These are phyloP conservation scores for Lasioglossum zephyrum DNA, from an alignment of 2,888 invertebrate species.

Conservation along the genomic window DNA sequence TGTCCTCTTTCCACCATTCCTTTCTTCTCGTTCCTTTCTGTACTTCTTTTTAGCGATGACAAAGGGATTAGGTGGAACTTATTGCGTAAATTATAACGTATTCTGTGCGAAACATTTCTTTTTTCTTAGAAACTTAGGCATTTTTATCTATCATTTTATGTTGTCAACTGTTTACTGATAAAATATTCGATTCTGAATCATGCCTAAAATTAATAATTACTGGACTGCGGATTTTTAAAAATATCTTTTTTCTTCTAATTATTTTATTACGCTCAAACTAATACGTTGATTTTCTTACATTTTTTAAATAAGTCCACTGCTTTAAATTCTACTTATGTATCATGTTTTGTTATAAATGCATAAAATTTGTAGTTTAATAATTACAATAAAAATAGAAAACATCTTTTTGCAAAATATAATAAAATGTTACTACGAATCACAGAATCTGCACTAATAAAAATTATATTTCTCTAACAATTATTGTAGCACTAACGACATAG, in stretches of 20 bases:
- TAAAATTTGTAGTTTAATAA: too few relatives aligned
- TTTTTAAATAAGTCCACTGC: too few relatives aligned
- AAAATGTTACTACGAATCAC: not conserved
- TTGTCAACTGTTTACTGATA: not conserved
- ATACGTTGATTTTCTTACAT: too few relatives aligned
- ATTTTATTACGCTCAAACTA: too few relatives aligned
- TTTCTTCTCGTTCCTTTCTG: not conserved
- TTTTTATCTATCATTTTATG: not conserved
- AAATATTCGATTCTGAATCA: not conserved
- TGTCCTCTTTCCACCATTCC: conserved; percentile 19
- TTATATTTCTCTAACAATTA: not conserved
- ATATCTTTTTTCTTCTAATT: too few relatives aligned
- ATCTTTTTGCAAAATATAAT: not conserved
- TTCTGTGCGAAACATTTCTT: not conserved
- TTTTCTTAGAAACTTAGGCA: not conserved
- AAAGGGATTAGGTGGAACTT: not conserved
- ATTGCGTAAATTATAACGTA: not conserved
- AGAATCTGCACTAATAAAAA: not conserved
- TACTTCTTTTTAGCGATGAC: not conserved
- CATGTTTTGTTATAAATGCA: too few relatives aligned
- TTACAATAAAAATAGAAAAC: not conserved
- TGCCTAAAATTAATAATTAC: not conserved
- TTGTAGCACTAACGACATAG: not conserved
- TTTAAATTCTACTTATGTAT: too few relatives aligned
- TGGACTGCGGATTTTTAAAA: too few relatives aligned